phyloP scores from a whole-genome alignment of 2,888 invertebrate genomes.

The Drosophila nr. medialis region DNA sequence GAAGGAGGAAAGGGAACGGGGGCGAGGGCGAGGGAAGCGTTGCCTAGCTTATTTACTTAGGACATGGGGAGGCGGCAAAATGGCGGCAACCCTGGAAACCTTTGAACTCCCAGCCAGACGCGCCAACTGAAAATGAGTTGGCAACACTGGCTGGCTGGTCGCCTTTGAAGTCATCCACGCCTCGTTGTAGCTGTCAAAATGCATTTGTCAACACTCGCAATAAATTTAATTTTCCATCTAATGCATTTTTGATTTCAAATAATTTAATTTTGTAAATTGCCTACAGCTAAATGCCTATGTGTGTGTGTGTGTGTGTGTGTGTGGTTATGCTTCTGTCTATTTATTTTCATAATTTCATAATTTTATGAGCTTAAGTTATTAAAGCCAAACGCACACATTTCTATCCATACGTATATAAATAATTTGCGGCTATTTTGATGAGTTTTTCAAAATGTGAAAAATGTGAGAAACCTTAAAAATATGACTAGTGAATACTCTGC shows the following conservation, averaged over 20 bases:
- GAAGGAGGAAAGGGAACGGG: neutral
- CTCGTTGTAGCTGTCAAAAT: slow-evolving; percentile 62
- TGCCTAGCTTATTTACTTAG: slow-evolving; percentile 69
- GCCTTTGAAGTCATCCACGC: slow-evolving; percentile 43
- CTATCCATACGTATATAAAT: slow-evolving; percentile 23
- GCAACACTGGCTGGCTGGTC: slow-evolving; percentile 22
- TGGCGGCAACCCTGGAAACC: slow-evolving; percentile 65
- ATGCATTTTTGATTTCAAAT: slow-evolving; percentile 61
- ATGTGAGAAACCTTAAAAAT: slow-evolving; percentile 11
- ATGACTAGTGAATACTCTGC: slow-evolving; percentile 13
- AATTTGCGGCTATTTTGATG: slow-evolving; percentile 28
- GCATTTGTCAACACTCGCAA: slow-evolving; percentile 36
- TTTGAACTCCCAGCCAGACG: slow-evolving; percentile 53
- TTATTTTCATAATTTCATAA: slow-evolving; percentile 78
- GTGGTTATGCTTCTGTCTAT: slow-evolving; percentile 51
- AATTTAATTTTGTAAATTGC: slow-evolving; percentile 48
- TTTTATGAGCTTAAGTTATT: slow-evolving; percentile 77
- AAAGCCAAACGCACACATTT: slow-evolving; percentile 53
- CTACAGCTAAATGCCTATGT: slow-evolving; percentile 18
- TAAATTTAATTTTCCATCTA: slow-evolving; percentile 43
- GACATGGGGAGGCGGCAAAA: slow-evolving; percentile 40
- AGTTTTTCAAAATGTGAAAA: slow-evolving; percentile 40
- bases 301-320: slow-evolving; percentile 6
- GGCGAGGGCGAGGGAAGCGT: neutral
- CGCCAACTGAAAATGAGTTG: slow-evolving; percentile 7